A percentile compares a stretch with the other conserved stretches of the same genome.
phyloP scores from a whole-genome alignment of 2,888 invertebrate species.

The Boloria euphrosyne region DNA sequence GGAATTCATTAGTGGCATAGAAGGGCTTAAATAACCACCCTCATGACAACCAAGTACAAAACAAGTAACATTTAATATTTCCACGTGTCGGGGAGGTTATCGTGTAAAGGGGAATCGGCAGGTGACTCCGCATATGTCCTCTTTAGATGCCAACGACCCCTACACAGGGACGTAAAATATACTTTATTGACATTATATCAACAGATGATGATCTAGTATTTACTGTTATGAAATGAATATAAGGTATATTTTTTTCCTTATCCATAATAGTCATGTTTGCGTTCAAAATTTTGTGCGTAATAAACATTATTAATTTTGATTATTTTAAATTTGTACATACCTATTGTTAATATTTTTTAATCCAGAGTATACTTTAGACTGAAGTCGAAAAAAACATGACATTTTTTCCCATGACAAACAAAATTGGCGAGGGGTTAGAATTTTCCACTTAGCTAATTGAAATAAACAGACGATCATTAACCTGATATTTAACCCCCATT shows the following conservation, averaged over 20 bases:
- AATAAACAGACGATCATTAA: conserved; percentile 38
- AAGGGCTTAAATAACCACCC: conserved; percentile 34
- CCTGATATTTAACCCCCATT: conserved; percentile 38
- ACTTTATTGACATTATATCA: conserved; percentile 46
- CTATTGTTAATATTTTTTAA: too few species aligned
- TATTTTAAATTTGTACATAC: too few species aligned
- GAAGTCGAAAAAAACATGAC: background rate
- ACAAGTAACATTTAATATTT: conserved; percentile 79
- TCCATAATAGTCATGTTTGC: too few species aligned
- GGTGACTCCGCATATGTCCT: conserved; percentile 77
- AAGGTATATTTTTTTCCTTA: background rate
- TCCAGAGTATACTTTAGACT: background rate
- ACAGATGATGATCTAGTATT: conserved; percentile 32
- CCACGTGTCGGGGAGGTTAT: conserved; percentile 58
- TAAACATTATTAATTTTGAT: too few species aligned
- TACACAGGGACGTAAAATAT: conserved; percentile 51
- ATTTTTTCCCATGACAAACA: conserved; percentile 8
- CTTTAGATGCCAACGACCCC: conserved; percentile 76
- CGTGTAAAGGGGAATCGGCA: conserved; percentile 60
- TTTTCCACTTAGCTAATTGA: conserved; percentile 38
- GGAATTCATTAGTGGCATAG: conserved; percentile 32
- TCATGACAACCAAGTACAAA: conserved; percentile 50
- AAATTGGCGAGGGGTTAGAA: conserved; percentile 23
- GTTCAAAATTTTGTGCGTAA: too few species aligned
- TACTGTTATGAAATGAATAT: conserved; percentile 12